Conservation (phyloP, 2,888 invertebrate genomes). For the Cylindroiulus punctatus region DNA sequence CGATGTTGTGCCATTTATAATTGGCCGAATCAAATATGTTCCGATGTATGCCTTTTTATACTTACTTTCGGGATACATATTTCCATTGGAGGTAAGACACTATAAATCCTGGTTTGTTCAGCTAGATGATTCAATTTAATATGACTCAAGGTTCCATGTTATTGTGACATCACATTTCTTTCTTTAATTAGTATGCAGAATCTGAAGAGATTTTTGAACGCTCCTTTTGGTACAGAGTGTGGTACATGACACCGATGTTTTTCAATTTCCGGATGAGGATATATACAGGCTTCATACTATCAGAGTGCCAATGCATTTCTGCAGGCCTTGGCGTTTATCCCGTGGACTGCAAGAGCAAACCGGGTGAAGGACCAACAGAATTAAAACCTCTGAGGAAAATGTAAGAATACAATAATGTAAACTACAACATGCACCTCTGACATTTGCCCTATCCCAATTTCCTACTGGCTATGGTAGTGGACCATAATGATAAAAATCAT, state of each 20-base stretch:
- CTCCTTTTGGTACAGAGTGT: slow-evolving; percentile 79
- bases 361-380: slow-evolving; percentile 86
- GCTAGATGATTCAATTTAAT: background rate
- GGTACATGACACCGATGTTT: slow-evolving; percentile 88
- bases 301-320: slow-evolving; percentile 92
- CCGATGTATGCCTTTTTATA: slow-evolving; percentile 76
- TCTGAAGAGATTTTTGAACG: slow-evolving; percentile 80
- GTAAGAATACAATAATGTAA: slow-evolving; percentile 66
- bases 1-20: slow-evolving; percentile 72
- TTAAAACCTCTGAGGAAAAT: slow-evolving; percentile 73
- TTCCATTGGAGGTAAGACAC: slow-evolving; percentile 78
- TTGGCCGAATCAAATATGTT: slow-evolving; percentile 75
- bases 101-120: background rate
- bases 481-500: too few species aligned
- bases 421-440: too few species aligned
- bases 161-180: slow-evolving; percentile 44
- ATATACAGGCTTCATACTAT: slow-evolving; percentile 87
- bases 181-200: slow-evolving; percentile 77
- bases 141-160: background rate
- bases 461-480: too few species aligned
- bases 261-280: slow-evolving; percentile 89
- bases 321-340: slow-evolving; percentile 95
- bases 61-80: slow-evolving; percentile 74
- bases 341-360: slow-evolving; percentile 73
- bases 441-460: too few species aligned